Conservation (phyloP, 2,113 vertebrate species). For the Odontophorus gujanensis region DNA sequence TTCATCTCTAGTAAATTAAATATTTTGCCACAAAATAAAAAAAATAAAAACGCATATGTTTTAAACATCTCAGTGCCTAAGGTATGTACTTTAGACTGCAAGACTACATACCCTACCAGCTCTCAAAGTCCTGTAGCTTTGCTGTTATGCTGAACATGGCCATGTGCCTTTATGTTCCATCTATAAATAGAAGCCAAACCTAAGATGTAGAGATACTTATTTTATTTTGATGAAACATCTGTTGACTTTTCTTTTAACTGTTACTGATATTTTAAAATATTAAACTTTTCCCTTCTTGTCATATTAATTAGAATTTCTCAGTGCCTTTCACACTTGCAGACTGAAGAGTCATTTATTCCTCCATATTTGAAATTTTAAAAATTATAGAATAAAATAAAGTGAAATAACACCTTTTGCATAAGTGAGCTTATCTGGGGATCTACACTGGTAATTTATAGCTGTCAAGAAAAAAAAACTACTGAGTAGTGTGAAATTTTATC, state of each 20-base stretch:
- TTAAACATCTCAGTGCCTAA: not conserved
- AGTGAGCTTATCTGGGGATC: not conserved
- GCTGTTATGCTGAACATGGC: not conserved
- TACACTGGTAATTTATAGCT: not conserved
- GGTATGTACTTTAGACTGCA: not conserved
- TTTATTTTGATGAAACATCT: not conserved
- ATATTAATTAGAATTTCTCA: not conserved
- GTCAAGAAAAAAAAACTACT: not conserved
- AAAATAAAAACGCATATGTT: not conserved
- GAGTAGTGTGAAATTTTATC: slow-evolving; percentile 29
- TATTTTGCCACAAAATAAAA: not conserved
- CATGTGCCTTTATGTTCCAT: not conserved
- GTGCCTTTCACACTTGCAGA: not conserved
- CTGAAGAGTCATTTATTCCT: not conserved
- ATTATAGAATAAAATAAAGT: not conserved
- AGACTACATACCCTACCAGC: not conserved
- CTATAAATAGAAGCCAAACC: not conserved
- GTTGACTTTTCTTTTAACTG: not conserved
- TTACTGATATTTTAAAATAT: not conserved
- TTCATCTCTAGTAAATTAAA: not conserved
- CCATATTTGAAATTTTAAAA: not conserved
- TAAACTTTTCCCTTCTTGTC: not conserved
- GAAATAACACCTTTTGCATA: not conserved
- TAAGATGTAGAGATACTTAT: not conserved
- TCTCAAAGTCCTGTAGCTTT: not conserved